Evolutionary conservation across 2,113 vertebrate genomes (phyloP).

Genomic region (Rhadina sibilatrix): DNA sequence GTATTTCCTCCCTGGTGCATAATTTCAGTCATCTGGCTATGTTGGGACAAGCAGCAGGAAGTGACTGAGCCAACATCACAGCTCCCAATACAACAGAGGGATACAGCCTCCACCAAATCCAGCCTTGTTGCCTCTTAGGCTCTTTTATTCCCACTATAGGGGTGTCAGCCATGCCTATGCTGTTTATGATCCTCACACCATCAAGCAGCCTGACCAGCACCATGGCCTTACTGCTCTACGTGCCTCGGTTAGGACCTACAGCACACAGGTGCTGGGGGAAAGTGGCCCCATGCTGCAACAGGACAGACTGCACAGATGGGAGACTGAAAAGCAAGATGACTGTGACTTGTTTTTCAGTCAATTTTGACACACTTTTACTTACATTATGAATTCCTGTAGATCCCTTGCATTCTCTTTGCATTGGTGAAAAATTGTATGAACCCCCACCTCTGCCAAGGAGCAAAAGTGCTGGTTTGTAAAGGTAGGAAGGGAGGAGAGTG

Average conservation of each 20-base stretch:
- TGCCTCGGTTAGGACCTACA: not conserved
- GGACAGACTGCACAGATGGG: rapidly evolving
- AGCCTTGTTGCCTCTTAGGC: not conserved
- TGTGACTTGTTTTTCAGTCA: not conserved
- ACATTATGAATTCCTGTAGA: not conserved
- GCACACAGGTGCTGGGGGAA: rapidly evolving
- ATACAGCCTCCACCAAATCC: not conserved
- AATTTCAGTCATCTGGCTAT: not conserved
- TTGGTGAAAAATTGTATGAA: not conserved
- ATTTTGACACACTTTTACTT: not conserved
- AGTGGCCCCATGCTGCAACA: not conserved
- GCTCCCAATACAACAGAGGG: not conserved
- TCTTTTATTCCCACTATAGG: not conserved
- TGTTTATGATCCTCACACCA: not conserved
- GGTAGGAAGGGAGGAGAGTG: not conserved
- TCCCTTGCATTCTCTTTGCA: not conserved
- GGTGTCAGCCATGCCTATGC: not conserved
- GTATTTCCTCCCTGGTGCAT: not conserved
- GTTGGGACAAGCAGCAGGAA: not conserved
- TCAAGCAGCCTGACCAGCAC: not conserved
- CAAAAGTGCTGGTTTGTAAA: not conserved
- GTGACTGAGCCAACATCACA: not conserved
- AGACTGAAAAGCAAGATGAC: not conserved
- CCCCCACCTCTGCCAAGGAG: not conserved
- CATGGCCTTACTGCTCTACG: not conserved